These are phyloP conservation scores for Datnioides undecimradiatus DNA, from an alignment of 2,113 vertebrate species.

Conservation along the genomic window DNA sequence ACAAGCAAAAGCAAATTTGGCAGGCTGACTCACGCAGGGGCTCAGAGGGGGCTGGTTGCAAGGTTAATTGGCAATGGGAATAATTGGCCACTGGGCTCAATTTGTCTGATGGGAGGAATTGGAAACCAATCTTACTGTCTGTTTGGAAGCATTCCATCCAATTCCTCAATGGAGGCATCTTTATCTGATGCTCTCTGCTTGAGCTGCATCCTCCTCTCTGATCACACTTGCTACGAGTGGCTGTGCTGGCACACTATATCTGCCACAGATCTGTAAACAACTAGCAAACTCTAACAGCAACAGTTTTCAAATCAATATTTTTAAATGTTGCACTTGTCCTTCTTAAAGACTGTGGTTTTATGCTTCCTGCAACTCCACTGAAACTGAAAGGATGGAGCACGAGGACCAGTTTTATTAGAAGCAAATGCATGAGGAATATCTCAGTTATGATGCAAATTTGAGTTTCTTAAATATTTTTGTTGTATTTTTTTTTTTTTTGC, in stretches of 20 bases:
- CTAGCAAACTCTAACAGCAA: constrained; percentile 7
- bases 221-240: constrained; percentile 5
- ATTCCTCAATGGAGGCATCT: constrained; percentile 65
- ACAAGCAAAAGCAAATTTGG: constrained; percentile 80
- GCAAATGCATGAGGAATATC: not conserved
- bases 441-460: constrained; percentile 2
- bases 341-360: not conserved
- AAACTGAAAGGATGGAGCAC: not conserved
- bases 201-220: constrained; percentile 35
- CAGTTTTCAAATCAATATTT: constrained; percentile 20
- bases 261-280: constrained; percentile 14
- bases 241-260: not conserved
- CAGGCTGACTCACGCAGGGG: constrained; percentile 61
- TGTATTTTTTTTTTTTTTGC: not conserved
- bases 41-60: constrained; percentile 64
- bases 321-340: not conserved
- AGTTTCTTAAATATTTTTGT: not conserved
- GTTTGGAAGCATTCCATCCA: constrained; percentile 69
- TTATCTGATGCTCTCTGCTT: constrained; percentile 58
- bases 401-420: not conserved
- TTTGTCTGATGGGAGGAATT: constrained; percentile 82
- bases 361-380: not conserved
- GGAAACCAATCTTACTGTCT: constrained; percentile 77
- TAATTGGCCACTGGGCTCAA: constrained; percentile 83
- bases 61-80: constrained; percentile 85